A percentile compares a stretch with the other conserved stretches of the same genome.
These are phyloP conservation scores for Chrysopa pallens DNA, from an alignment of 1,140 invertebrate species.

Conservation along the genomic window DNA sequence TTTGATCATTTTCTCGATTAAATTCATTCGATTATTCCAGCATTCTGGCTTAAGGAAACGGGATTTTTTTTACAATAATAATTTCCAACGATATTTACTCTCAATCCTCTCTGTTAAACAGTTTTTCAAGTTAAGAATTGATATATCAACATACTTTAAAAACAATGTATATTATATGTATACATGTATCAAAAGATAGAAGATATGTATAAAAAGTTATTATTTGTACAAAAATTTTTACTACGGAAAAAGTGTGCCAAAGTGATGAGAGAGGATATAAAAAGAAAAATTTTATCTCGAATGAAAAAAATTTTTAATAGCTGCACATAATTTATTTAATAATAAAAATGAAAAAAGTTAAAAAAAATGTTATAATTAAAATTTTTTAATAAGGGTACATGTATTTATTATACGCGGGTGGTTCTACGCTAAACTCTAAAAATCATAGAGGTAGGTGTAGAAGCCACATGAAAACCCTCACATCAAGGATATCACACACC, in stretches of 20 bases:
- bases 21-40: too few relatives aligned
- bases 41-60: too few relatives aligned
- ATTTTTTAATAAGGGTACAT: constrained; percentile 19
- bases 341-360: constrained; percentile 15
- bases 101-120: too few relatives aligned
- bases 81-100: too few relatives aligned
- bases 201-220: constrained; percentile 20
- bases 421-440: constrained; percentile 11
- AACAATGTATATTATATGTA: too few relatives aligned
- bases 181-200: constrained; percentile 5
- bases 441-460: too few relatives aligned
- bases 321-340: constrained; percentile 15
- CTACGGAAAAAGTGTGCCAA: constrained; percentile 21
- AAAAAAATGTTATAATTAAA: constrained; percentile 12
- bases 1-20: too few relatives aligned
- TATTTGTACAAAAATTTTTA: constrained; percentile 24
- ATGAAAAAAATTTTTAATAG: constrained; percentile 6
- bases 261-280: constrained; percentile 20
- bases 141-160: too few relatives aligned
- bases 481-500: too few relatives aligned
- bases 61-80: too few relatives aligned
- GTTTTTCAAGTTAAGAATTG: too few relatives aligned
- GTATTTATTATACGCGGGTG: constrained; percentile 15
- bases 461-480: too few relatives aligned
- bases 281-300: constrained; percentile 5